Conservation (phyloP, 2,797 vertebrate species). For the Sparidentex hasta region DNA sequence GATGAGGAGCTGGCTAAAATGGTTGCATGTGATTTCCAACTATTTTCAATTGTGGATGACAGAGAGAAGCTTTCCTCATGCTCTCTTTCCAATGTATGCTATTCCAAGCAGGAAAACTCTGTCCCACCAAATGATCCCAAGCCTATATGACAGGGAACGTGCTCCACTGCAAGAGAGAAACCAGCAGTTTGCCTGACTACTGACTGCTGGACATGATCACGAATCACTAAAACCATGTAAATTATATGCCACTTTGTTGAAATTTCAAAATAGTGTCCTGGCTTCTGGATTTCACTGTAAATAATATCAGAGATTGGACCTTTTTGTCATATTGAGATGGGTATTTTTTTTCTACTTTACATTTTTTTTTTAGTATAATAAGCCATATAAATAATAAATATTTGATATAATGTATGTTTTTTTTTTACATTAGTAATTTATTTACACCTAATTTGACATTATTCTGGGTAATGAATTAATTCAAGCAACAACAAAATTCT, state of each 20-base stretch:
- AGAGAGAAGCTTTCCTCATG: constrained; percentile 18
- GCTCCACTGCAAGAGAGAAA: constrained; percentile 24
- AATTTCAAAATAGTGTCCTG: constrained; percentile 31
- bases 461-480: too few relatives aligned
- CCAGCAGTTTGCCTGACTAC: constrained; percentile 43
- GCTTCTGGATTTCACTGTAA: constrained; percentile 31
- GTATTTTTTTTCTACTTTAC: not conserved
- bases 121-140: constrained; percentile 28
- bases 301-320: not conserved
- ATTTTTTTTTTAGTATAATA: too few relatives aligned
- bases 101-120: constrained; percentile 32
- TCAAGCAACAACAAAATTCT: too few relatives aligned
- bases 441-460: too few relatives aligned
- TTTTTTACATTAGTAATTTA: too few relatives aligned
- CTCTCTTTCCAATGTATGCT: constrained; percentile 40
- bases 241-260: constrained; percentile 47
- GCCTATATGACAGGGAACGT: constrained; percentile 29
- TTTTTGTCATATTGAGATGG: not conserved
- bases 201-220: constrained; percentile 48
- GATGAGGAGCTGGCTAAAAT: constrained; percentile 50
- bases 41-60: constrained; percentile 45
- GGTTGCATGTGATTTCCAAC: constrained; percentile 29
- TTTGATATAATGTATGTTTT: too few relatives aligned
- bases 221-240: constrained; percentile 23
- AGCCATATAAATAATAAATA: too few relatives aligned